Conservation (phyloP, 2,888 invertebrate genomes). For the Entomobrya multifasciata region DNA sequence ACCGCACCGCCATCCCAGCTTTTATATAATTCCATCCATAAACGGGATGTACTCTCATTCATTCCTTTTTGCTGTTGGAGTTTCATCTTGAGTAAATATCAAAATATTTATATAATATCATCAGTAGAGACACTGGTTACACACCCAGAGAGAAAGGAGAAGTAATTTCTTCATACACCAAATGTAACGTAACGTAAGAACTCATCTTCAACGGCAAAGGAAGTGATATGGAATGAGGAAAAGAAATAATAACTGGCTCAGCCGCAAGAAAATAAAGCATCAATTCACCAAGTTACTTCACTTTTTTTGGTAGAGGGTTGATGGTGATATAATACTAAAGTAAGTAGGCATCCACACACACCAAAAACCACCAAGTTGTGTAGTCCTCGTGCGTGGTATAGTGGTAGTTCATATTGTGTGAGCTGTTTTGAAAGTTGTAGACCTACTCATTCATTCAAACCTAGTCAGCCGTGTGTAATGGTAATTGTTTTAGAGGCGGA, state of each 20-base stretch:
- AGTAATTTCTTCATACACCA: not conserved
- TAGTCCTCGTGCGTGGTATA: not conserved
- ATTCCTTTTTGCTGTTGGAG: not conserved
- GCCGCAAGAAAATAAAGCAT: constrained; percentile 71
- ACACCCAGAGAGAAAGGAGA: too few species aligned
- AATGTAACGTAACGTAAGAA: constrained; percentile 31
- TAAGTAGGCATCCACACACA: too few species aligned
- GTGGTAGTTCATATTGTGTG: constrained; percentile 14
- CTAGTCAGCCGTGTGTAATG: constrained; percentile 73
- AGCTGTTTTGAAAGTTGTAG: too few species aligned
- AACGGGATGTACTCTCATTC: not conserved
- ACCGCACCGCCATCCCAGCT: not conserved
- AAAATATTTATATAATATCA: constrained; percentile 39
- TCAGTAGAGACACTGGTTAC: not conserved
- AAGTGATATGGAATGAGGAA: constrained; percentile 62
- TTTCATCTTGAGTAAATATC: constrained; percentile 12
- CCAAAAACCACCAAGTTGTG: not conserved
- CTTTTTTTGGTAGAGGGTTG: constrained; percentile 20
- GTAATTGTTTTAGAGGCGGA: constrained; percentile 74
- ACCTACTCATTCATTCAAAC: constrained; percentile 71
- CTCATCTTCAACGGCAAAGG: constrained; percentile 62
- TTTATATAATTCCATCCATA: constrained; percentile 31
- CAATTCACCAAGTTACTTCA: constrained; percentile 64
- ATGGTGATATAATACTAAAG: too few species aligned
- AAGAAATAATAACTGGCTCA: constrained; percentile 65